Conservation (phyloP, 1,140 invertebrate species). For the Diorhabda carinulata region DNA sequence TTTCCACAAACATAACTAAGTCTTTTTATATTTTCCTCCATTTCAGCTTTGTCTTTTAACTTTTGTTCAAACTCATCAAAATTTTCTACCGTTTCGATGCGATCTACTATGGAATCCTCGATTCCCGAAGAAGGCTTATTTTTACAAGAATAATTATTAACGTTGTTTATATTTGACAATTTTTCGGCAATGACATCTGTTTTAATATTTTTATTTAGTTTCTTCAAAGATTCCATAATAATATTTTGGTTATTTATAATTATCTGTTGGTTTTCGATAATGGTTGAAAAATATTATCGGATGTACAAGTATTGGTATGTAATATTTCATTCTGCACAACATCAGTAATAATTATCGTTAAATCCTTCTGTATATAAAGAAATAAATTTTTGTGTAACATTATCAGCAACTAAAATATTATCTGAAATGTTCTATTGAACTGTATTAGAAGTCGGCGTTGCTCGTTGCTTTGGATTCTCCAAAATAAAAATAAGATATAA, state of each 20-base stretch:
- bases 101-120: slow-evolving; percentile 5
- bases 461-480: neutral
- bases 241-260: slow-evolving; percentile 11
- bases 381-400: neutral
- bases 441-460: neutral
- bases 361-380: neutral
- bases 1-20: slow-evolving; percentile 18
- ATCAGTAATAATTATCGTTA: neutral
- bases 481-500: neutral
- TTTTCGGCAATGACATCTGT: neutral
- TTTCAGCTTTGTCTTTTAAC: neutral
- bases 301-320: neutral
- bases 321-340: slow-evolving; percentile 1
- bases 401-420: slow-evolving; percentile 4
- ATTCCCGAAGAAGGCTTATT: neutral
- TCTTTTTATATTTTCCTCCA: slow-evolving; percentile 8
- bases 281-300: slow-evolving; percentile 5
- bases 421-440: neutral
- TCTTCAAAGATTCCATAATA: slow-evolving; percentile 4
- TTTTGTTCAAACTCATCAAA: slow-evolving; percentile 4
- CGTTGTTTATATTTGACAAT: slow-evolving; percentile 5
- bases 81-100: slow-evolving; percentile 3
- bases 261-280: slow-evolving; percentile 7
- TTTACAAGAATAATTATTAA: slow-evolving; percentile 3
- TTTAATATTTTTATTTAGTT: neutral